Evolutionary conservation across 2,797 vertebrate species (phyloP), one percentile per base, ranked within the genome.

Genomic region (Halcyon badia): DNA sequence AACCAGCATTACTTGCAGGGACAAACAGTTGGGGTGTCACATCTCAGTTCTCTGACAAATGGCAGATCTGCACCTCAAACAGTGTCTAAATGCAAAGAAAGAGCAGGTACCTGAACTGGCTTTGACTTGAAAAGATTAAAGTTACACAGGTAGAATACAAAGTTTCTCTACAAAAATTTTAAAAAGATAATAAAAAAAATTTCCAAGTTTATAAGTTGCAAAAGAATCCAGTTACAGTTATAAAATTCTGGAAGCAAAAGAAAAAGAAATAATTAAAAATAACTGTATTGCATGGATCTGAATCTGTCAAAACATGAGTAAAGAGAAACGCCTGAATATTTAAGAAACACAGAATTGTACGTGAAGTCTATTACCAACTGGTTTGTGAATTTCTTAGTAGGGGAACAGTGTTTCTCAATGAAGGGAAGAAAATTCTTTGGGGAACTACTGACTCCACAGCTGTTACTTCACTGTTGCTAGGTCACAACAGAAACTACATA

Each of bases 41-140:
- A 90, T 72, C 52, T 57, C 66, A n/a, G 16, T 69, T 87, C 58
- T 70, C 83, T 73, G 75, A 82, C n/a, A 90, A 87, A 87, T 3
- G 66, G 56, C 46, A 89, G 70, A 76, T 26, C 30, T 33, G 30
- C 46, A 85, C n/a, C 22, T 94, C 87, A 64, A 77, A 75, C 37
- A 10, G 49, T n/a, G 51, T 22, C 46, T 85, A 87, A 73, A 79
- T 25, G 70, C 52, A 80, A 91, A 85, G 64, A 62, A 20, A 24
- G 14, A 75, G 18, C 25, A 66, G 0, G 1, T 56, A 85, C 25
- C 26, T 65, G 57, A 82, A 62, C 26, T 41, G 35, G 20, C 22
- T 75, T 68, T 65, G 22, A 44, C 48, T 75, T 66, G 18, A 56
- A 62, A 48, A 83, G 42, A 70, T 58, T 80, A 87, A 66, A 80